Conservation (phyloP, 2,888 invertebrate species). For the Dastarcus helophoroides region DNA sequence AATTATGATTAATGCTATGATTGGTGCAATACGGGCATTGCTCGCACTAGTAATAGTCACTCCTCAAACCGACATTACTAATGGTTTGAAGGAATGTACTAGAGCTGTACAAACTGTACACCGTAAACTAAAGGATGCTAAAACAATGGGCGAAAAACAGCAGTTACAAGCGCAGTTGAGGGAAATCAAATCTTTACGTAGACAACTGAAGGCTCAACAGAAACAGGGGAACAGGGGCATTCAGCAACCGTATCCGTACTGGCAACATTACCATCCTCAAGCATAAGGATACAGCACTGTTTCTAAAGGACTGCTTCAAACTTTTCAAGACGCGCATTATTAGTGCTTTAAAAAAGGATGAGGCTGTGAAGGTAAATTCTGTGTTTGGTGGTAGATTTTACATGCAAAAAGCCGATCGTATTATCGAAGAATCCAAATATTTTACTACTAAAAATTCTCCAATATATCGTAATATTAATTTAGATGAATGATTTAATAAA, state of each 20-base stretch:
- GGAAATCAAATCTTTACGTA: too few relatives aligned
- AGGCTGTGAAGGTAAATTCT: constrained; percentile 11
- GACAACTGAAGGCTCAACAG: too few relatives aligned
- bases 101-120: too few relatives aligned
- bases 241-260: background rate
- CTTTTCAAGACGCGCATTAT: constrained; percentile 8
- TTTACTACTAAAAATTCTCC: constrained; percentile 15
- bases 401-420: constrained; percentile 9
- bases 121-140: too few relatives aligned
- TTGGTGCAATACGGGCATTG: too few relatives aligned
- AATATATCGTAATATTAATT: constrained; percentile 14
- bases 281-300: background rate
- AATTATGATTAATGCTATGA: too few relatives aligned
- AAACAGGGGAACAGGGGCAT: too few relatives aligned
- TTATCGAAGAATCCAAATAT: constrained; percentile 17
- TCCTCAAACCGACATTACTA: too few relatives aligned
- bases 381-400: constrained; percentile 15
- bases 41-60: too few relatives aligned
- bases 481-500: constrained; percentile 14
- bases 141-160: too few relatives aligned
- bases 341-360: constrained; percentile 11
- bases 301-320: background rate
- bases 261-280: background rate
- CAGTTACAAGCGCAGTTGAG: too few relatives aligned
- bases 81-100: too few relatives aligned